Percentiles rank a stretch among this genome's conserved stretches.
Conservation (phyloP, 2,888 invertebrate species). For the Dryobota labecula region DNA sequence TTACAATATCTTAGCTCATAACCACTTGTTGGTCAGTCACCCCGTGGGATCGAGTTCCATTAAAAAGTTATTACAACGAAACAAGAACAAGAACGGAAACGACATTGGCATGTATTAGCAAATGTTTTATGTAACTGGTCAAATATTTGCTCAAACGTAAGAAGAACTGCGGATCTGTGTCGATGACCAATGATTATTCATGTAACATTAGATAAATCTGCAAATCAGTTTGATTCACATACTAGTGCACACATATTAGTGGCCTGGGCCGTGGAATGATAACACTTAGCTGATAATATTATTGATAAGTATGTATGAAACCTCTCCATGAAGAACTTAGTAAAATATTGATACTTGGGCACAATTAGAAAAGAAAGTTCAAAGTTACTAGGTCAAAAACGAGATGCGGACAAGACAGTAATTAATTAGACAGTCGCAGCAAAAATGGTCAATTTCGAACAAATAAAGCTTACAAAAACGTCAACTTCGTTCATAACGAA, state of each 20-base stretch:
- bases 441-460: background rate
- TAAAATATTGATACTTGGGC: background rate
- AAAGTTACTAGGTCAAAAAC: slow-evolving; percentile 21
- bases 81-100: slow-evolving; percentile 42
- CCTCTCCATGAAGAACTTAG: background rate
- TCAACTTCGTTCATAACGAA: background rate
- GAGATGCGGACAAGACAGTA: background rate
- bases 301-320: background rate
- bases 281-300: background rate
- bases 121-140: slow-evolving; percentile 53
- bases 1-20: slow-evolving; percentile 6
- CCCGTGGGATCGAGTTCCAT: slow-evolving; percentile 52
- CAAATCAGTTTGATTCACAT: slow-evolving; percentile 8
- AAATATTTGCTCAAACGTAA: slow-evolving; percentile 58
- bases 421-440: background rate
- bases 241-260: background rate
- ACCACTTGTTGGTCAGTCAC: slow-evolving; percentile 31
- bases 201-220: slow-evolving; percentile 16
- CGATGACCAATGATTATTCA: slow-evolving; percentile 29
- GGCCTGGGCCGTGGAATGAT: background rate
- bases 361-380: slow-evolving; percentile 14
- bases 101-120: slow-evolving; percentile 50
- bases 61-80: slow-evolving; percentile 49
- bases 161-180: slow-evolving; percentile 44
- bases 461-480: background rate